Conservation (phyloP, 1,140 invertebrate species). For the Leguminivora glycinivorella region DNA sequence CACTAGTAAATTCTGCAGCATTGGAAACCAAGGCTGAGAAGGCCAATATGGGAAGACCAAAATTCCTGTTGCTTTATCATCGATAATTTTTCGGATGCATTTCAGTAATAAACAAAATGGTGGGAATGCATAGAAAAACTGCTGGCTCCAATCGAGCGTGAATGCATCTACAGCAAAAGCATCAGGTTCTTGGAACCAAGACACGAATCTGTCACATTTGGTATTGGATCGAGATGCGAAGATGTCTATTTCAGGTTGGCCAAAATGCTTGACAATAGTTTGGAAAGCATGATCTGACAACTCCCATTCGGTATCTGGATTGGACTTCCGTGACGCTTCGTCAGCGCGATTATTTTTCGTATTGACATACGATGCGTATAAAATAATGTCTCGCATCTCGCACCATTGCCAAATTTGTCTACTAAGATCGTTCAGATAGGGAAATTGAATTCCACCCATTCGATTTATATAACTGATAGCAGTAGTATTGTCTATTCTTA, state of each 20-base stretch:
- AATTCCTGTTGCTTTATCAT: slow-evolving; percentile 3
- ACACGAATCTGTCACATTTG: slow-evolving; percentile 26
- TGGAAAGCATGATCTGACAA: slow-evolving; percentile 23
- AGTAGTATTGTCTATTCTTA: slow-evolving; percentile 46
- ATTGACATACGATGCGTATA: slow-evolving; percentile 41
- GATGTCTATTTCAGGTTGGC: slow-evolving; percentile 24
- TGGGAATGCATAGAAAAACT: slow-evolving; percentile 25
- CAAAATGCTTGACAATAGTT: background rate
- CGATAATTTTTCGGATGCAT: slow-evolving; percentile 40
- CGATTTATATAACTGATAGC: slow-evolving; percentile 26
- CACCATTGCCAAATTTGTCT: slow-evolving; percentile 39
- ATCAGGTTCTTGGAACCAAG: slow-evolving; percentile 28
- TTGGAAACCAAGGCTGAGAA: slow-evolving; percentile 44
- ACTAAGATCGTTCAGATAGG: slow-evolving; percentile 31
- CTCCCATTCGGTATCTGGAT: slow-evolving; percentile 43
- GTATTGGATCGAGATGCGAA: slow-evolving; percentile 16
- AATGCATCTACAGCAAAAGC: slow-evolving; percentile 28
- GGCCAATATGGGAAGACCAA: slow-evolving; percentile 28
- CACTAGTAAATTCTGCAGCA: slow-evolving; percentile 32
- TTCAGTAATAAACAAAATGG: slow-evolving; percentile 41
- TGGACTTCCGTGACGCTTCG: slow-evolving; percentile 31
- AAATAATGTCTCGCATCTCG: slow-evolving; percentile 33
- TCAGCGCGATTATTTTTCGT: slow-evolving; percentile 41
- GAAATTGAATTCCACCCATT: no score
- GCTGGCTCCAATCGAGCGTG: slow-evolving; percentile 1